Evolutionary conservation across 2,888 invertebrate species (phyloP), one percentile per base, ranked within the genome.

Genomic region (Celastrina argiolus): DNA sequence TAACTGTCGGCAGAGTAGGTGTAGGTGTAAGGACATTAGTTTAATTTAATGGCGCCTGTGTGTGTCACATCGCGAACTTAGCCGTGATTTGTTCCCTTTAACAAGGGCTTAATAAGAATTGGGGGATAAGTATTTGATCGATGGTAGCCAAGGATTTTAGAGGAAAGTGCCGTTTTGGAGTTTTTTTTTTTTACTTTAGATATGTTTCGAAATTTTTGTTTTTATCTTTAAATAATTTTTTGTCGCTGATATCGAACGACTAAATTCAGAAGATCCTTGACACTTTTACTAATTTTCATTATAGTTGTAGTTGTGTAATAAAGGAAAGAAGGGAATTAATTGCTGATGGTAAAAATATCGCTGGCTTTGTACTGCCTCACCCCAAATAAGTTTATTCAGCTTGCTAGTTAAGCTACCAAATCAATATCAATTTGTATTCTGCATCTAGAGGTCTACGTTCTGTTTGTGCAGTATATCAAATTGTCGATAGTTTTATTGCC

Each of bases 31-130:
- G 78, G 78, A 80, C 91, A 91, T 91, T 91, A 88, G 91, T 91
- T 91, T 91, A 89, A 87, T 91, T 90, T 92, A 83, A 91, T 91
- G 90, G 91, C 87, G 89, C 88, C 87, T 91, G 91, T 86, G 88
- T 90, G 87, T 91, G 92, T 91, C 91, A 91, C 85, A 82, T 79
- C 73, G 82, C 82, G 80, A 83, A 84, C 79, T 81, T 75, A 75
- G 77, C 75, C 74, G 76, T 88, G 91, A 92, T 91, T 91, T 92
- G 90, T 91, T 72, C 78, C 76, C 82, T 81, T 76, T 87, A 87
- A 88, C 86, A 83, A 87, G 83, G 78, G 77, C 58, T 65, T 66
- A 63, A 61, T 64, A 69, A 36, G 61, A 59, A 59, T 59, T 34
- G 59, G 61, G 61, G 67, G 67, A 51, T 61, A 39, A 61, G 61